A percentile compares a stretch with the other conserved stretches of the same genome.
phyloP scores from a whole-genome alignment of 2,797 vertebrate genomes.

The Lagocephalus sceleratus region DNA sequence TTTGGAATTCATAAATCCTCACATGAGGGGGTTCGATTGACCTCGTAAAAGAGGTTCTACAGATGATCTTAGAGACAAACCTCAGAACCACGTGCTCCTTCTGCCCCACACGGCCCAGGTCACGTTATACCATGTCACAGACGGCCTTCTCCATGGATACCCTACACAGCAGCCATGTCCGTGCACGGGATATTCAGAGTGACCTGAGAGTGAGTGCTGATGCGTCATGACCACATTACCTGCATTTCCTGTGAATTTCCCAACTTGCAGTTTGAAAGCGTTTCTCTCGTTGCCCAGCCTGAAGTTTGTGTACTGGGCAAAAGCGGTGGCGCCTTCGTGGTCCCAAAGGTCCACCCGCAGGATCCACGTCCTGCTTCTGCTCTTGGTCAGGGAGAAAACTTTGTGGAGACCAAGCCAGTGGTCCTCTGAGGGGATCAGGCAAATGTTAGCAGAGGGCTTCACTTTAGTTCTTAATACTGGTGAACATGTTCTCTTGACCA shows the following conservation, averaged over 20 bases:
- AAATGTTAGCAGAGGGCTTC: slow-evolving; percentile 1
- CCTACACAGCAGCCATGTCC: too few species aligned
- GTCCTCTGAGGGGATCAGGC: slow-evolving; percentile 43
- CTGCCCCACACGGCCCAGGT: too few species aligned
- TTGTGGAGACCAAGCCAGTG: slow-evolving; percentile 71
- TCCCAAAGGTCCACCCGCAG: slow-evolving; percentile 64
- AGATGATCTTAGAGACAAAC: too few species aligned
- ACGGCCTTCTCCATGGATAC: too few species aligned
- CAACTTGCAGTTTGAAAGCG: slow-evolving; percentile 50
- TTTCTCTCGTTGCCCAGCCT: slow-evolving; percentile 33
- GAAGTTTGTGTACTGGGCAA: slow-evolving; percentile 56
- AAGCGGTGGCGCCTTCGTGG: slow-evolving; percentile 35
- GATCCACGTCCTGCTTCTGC: slow-evolving; percentile 17
- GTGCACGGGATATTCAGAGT: too few species aligned
- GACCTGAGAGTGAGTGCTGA: background rate
- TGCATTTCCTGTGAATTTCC: slow-evolving; percentile 54
- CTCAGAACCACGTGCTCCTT: too few species aligned
- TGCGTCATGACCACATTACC: slow-evolving; percentile 35
- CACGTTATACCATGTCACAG: too few species aligned
- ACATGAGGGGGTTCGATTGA: too few species aligned
- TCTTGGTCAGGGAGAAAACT: slow-evolving; percentile 50
- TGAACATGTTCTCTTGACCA: too few species aligned
- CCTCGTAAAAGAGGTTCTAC: too few species aligned
- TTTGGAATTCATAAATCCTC: too few species aligned
- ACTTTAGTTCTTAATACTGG: too few species aligned